Evolutionary conservation across 1,140 invertebrate genomes (phyloP), one percentile per base, ranked within the genome.

Genomic region (Rhagoletis pomonella): DNA sequence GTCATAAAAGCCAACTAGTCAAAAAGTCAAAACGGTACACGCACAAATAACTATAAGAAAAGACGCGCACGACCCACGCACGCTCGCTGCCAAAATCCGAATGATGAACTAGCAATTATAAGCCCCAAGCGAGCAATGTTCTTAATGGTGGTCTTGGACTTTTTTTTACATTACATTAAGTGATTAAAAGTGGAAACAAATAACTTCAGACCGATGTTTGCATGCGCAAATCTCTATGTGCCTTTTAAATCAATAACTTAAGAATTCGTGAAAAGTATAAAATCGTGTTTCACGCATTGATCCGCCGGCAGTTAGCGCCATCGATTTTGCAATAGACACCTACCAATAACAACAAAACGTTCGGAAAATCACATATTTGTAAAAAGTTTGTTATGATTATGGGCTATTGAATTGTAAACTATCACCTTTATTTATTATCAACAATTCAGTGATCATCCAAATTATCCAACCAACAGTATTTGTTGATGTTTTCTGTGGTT

Each of bases 321-420:
- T 81, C 73, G 73, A 81, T 81, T 81, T 81, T 81, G 73, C 73
- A 81, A 81, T 47, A 81, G 17, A 5, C n/a, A 47, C 4, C 17
- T 12, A 81, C 73, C 44, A 81, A 81, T 81, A 55, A 81, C 50
- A 55, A 81, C 73, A 81, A 81, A 81, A n/a, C n/a, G 55, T 81
- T 55, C 47, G 50, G n/a, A n/a, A 6, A 81, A 47, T 19, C n/a
- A n/a, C 19, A 55, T 50, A 19, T 55, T 55, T 81, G 55, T 29
- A 81, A n/a, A 81, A 6, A 81, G 73, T 55, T 55, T 81, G 50
- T 29, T 55, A 47, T 50, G 50, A 81, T 55, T 81, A 81, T 81
- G 44, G 50, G n/a, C 44, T n/a, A 81, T 58, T 81, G 39, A 73
- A 73, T 73, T 47, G 39, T 17, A 5, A 47, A 73, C 29, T 73